A percentile compares a stretch with the other conserved stretches of the same genome.
These are phyloP conservation scores for Drosophila meridiana DNA, from an alignment of 2,888 invertebrate genomes.

Conservation along the genomic window DNA sequence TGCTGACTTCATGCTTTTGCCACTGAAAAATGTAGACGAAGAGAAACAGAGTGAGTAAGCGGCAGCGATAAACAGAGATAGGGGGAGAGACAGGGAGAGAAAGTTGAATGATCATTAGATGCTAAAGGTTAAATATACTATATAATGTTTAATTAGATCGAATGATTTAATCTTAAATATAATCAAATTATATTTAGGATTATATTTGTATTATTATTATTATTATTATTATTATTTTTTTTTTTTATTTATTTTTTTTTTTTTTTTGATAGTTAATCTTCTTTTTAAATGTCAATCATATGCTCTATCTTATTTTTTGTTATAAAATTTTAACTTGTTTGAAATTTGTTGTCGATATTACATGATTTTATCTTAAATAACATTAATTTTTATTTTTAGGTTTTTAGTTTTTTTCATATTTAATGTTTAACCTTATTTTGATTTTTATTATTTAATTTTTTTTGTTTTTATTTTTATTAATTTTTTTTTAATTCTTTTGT, in stretches of 20 bases:
- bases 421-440: too few species aligned
- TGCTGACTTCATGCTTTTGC: slow-evolving; percentile 82
- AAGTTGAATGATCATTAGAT: background rate
- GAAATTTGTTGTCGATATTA: too few species aligned
- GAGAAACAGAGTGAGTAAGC: background rate
- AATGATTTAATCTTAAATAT: slow-evolving; percentile 2
- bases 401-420: too few species aligned
- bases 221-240: background rate
- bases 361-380: too few species aligned
- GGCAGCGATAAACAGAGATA: background rate
- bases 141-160: background rate
- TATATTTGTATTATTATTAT: too few species aligned
- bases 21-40: slow-evolving; percentile 69
- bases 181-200: background rate
- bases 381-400: too few species aligned
- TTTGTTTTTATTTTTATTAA: background rate
- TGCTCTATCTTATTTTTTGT: too few species aligned
- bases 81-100: background rate
- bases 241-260: background rate
- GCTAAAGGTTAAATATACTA: slow-evolving; percentile 5
- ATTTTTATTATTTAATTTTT: too few species aligned
- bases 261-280: too few species aligned
- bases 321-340: too few species aligned
- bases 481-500: background rate
- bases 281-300: background rate